phyloP scores from a whole-genome alignment of 2,113 vertebrate genomes.

The Phoxinus phoxinus region DNA sequence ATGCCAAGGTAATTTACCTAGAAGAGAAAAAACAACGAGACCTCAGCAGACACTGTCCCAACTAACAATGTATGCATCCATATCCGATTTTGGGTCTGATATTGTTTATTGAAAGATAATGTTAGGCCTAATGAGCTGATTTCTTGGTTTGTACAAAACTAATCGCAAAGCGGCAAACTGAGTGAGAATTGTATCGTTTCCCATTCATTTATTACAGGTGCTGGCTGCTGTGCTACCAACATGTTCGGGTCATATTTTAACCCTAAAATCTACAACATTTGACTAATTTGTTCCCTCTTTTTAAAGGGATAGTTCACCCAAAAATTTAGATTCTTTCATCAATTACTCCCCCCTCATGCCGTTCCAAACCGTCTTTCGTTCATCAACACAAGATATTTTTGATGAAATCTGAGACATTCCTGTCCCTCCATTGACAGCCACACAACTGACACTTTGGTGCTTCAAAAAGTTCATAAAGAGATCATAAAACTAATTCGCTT shows the following conservation, averaged over 20 bases:
- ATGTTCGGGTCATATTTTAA: background rate
- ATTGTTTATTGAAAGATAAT: conserved; percentile 12
- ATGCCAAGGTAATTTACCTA: background rate
- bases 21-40: background rate
- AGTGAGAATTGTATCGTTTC: background rate
- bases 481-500: no score
- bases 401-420: no score
- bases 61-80: background rate
- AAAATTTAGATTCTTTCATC: no score
- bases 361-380: no score
- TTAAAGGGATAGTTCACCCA: no score
- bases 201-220: background rate
- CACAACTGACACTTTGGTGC: no score
- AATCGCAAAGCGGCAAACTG: background rate
- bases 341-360: no score
- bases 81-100: background rate
- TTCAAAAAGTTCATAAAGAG: no score
- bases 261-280: background rate
- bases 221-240: background rate
- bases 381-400: no score
- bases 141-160: background rate
- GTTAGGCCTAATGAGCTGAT: background rate
- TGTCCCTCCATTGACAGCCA: no score
- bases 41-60: background rate
- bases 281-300: no score